phyloP scores from a whole-genome alignment of 2,797 vertebrate species.

The Sorex maritimensis region DNA sequence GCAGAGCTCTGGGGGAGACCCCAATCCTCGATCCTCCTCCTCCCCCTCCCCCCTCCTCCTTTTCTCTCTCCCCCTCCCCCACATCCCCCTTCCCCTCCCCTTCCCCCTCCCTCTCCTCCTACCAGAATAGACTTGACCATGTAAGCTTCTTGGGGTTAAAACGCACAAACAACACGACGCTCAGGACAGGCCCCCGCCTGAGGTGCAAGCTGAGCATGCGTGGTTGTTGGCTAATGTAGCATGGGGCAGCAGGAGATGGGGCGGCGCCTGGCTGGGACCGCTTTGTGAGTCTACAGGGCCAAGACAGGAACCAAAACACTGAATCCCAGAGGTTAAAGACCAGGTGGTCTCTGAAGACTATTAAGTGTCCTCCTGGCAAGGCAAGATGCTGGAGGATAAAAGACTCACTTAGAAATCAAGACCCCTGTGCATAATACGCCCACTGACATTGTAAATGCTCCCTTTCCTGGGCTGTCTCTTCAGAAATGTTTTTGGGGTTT shows the following conservation, averaged over 20 bases:
- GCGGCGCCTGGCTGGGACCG: too few species aligned
- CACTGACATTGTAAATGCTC: background rate
- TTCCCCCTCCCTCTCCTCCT: background rate
- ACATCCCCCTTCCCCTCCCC: too few species aligned
- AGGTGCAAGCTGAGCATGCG: fast-evolving
- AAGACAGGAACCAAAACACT: background rate
- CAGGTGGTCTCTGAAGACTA: background rate
- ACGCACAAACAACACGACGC: background rate
- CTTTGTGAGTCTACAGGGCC: background rate
- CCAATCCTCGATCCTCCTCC: background rate
- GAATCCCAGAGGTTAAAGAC: background rate
- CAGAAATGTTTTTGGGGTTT: background rate
- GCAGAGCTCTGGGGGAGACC: background rate
- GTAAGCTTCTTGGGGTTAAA: background rate
- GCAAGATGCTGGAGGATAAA: background rate
- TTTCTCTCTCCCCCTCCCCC: background rate
- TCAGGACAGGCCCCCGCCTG: background rate
- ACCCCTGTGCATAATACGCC: background rate
- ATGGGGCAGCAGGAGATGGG: too few species aligned
- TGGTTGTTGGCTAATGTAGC: too few species aligned
- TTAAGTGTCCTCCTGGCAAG: background rate
- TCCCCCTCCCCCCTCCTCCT: background rate
- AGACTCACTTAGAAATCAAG: background rate
- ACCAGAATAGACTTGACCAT: fast-evolving
- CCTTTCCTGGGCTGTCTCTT: background rate